Conservation (phyloP, 2,888 invertebrate species). For the Pteria penguin region DNA sequence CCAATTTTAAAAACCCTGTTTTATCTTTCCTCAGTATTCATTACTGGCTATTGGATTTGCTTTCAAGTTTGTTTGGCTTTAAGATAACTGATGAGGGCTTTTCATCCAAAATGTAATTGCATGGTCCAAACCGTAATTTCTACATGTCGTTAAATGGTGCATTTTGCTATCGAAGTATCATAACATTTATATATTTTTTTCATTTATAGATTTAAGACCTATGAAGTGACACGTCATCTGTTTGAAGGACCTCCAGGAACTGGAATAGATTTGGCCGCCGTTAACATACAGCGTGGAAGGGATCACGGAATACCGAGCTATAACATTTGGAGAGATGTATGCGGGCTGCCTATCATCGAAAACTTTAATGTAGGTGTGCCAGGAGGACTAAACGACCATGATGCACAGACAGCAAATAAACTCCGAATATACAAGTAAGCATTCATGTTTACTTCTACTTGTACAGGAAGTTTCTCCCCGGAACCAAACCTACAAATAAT, state of each 20-base stretch:
- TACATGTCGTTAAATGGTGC: too few species aligned
- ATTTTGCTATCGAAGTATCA: too few species aligned
- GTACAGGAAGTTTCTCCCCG: too few species aligned
- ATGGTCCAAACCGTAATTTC: too few species aligned
- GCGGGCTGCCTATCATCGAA: conserved; percentile 10
- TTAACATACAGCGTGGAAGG: conserved; percentile 36
- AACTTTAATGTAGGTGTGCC: neutral
- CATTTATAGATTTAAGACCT: conserved; percentile 21
- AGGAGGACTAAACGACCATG: conserved; percentile 19
- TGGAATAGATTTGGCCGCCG: conserved; percentile 35
- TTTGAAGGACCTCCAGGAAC: conserved; percentile 28
- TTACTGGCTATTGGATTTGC: too few species aligned
- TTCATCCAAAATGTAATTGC: too few species aligned
- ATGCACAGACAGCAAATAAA: neutral
- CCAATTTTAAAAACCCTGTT: too few species aligned
- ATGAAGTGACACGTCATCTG: conserved; percentile 30
- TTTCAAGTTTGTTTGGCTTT: too few species aligned
- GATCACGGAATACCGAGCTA: conserved; percentile 32
- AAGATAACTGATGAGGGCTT: too few species aligned
- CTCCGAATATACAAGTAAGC: conserved; percentile 16
- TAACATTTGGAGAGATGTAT: conserved; percentile 29
- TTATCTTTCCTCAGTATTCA: too few species aligned
- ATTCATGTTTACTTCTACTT: neutral
- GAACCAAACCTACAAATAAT: too few species aligned
- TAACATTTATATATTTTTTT: too few species aligned